Conservation (phyloP, 2,888 invertebrate species). For the Cyrtodaria siliqua region DNA sequence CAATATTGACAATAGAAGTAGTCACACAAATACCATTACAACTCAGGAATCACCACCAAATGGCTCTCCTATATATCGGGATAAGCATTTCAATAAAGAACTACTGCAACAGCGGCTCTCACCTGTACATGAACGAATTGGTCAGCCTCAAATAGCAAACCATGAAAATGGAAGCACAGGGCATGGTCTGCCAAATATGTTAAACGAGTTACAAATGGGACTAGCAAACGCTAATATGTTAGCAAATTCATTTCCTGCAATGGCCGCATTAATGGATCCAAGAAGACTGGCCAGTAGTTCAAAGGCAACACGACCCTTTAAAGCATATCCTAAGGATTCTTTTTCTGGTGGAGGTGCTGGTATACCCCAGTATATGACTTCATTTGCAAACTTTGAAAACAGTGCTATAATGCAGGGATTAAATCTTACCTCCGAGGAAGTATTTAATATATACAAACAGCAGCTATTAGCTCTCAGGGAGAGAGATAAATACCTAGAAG, state of each 20-base stretch:
- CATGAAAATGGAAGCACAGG: conserved; percentile 15
- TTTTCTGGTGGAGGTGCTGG: conserved; percentile 85
- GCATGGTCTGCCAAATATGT: conserved; percentile 57
- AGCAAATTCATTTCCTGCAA: conserved; percentile 62
- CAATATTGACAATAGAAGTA: conserved; percentile 40
- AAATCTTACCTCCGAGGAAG: conserved; percentile 76
- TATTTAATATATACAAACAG: conserved; percentile 80
- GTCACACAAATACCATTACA: conserved; percentile 26
- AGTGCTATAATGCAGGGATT: conserved; percentile 69
- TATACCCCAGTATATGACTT: conserved; percentile 71
- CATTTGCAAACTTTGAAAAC: conserved; percentile 74
- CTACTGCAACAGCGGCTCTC: conserved; percentile 41
- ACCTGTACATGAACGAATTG: conserved; percentile 52
- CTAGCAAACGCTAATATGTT: conserved; percentile 61
- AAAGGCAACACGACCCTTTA: conserved; percentile 82
- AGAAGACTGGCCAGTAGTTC: conserved; percentile 51
- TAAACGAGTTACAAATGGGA: conserved; percentile 65
- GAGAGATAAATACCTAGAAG: conserved; percentile 68
- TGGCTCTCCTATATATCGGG: conserved; percentile 24
- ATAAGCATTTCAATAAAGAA: conserved; percentile 49
- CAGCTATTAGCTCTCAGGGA: conserved; percentile 74
- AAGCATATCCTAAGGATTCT: conserved; percentile 91
- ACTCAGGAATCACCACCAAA: conserved; percentile 50
- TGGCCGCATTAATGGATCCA: conserved; percentile 69
- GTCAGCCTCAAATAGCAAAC: conserved; percentile 49